These are phyloP conservation scores for Achroia grisella DNA, from an alignment of 1,140 invertebrate genomes.

Conservation along the genomic window DNA sequence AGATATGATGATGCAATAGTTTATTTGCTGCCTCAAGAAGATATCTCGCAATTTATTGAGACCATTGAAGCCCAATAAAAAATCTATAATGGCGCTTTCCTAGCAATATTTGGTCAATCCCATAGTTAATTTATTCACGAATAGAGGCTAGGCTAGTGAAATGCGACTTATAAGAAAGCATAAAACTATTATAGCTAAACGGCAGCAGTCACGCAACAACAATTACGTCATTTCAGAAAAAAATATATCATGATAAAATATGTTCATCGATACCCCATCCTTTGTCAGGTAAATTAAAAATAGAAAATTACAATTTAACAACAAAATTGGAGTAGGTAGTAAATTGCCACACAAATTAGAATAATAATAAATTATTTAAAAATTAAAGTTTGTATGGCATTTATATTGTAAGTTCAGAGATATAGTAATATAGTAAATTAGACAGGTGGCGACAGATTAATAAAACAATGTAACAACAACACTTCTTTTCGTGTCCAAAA, in stretches of 20 bases:
- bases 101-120: conserved; percentile 13
- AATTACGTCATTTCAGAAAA: conserved; percentile 5
- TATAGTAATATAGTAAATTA: too few relatives aligned
- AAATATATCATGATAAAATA: neutral
- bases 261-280: neutral
- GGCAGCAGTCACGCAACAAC: conserved; percentile 33
- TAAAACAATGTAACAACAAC: too few relatives aligned
- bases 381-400: too few relatives aligned
- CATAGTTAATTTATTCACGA: conserved; percentile 11
- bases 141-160: conserved; percentile 10
- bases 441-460: too few relatives aligned
- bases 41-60: conserved; percentile 25
- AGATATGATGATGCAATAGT: conserved; percentile 18
- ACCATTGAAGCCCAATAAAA: conserved; percentile 22
- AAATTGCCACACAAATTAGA: too few relatives aligned
- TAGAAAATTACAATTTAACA: too few relatives aligned
- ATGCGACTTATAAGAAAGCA: conserved; percentile 14
- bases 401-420: too few relatives aligned
- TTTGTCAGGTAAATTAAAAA: too few relatives aligned
- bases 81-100: conserved; percentile 21
- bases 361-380: too few relatives aligned
- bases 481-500: too few relatives aligned
- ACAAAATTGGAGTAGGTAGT: too few relatives aligned
- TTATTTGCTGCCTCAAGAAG: conserved; percentile 20
- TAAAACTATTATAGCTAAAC: conserved; percentile 17